Conservation (phyloP, 2,113 vertebrate species). For the Poecilia latipinna region DNA sequence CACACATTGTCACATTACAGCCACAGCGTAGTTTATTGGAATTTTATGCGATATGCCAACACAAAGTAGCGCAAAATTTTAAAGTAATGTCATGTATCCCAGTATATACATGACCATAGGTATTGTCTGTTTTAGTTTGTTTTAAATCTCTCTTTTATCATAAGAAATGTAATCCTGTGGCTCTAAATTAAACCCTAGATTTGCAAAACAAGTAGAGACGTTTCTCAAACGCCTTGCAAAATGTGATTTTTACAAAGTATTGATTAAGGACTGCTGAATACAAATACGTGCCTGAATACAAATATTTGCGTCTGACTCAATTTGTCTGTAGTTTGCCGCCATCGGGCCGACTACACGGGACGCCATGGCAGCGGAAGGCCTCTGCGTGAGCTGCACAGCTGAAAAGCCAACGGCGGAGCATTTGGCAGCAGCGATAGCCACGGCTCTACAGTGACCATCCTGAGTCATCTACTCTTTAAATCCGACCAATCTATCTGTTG, state of each 20-base stretch:
- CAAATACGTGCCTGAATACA: no score
- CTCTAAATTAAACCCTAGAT: not conserved
- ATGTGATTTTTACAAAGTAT: no score
- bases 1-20: not conserved
- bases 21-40: not conserved
- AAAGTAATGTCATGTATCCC: not conserved
- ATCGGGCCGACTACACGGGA: conserved; percentile 89
- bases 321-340: conserved; percentile 84
- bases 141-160: no score
- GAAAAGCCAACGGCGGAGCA: conserved; percentile 83
- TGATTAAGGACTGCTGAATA: no score
- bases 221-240: no score
- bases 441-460: conserved; percentile 43
- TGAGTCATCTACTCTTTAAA: not conserved
- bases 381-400: conserved; percentile 83
- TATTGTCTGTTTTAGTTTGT: not conserved
- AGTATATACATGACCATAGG: not conserved
- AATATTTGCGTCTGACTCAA: not conserved
- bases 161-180: not conserved
- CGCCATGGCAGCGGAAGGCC: conserved; percentile 80
- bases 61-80: not conserved
- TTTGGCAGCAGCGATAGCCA: conserved; percentile 79
- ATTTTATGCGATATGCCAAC: not conserved
- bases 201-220: no score
- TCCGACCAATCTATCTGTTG: conserved; percentile 11